Conservation (phyloP, 2,888 invertebrate genomes). For the Onchidella celtica region DNA sequence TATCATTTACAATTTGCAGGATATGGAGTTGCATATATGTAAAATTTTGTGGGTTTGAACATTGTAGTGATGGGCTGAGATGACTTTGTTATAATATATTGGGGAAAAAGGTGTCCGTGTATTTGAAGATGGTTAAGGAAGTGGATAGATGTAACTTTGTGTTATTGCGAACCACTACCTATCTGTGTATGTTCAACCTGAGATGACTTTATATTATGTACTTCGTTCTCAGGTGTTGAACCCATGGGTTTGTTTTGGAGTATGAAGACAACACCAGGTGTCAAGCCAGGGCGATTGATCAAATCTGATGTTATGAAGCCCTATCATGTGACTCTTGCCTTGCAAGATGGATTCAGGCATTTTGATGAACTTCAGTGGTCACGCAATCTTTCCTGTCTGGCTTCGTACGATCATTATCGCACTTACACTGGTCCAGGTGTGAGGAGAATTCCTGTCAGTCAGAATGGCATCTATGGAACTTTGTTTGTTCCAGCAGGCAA, state of each 20-base stretch:
- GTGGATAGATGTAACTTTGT: too few relatives aligned
- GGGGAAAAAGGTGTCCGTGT: too few relatives aligned
- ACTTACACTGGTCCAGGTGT: constrained; percentile 36
- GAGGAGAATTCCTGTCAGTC: constrained; percentile 42
- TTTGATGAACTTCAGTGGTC: constrained; percentile 34
- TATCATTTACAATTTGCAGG: too few relatives aligned
- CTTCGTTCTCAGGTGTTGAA: constrained; percentile 70
- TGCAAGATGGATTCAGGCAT: constrained; percentile 54
- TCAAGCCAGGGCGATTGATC: constrained; percentile 55
- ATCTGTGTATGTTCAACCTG: too few relatives aligned
- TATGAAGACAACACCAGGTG: constrained; percentile 53
- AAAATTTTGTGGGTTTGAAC: too few relatives aligned
- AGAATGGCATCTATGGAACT: constrained; percentile 49
- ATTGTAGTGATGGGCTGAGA: too few relatives aligned
- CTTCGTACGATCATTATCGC: constrained; percentile 12
- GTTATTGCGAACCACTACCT: too few relatives aligned
- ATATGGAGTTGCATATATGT: too few relatives aligned
- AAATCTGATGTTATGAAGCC: constrained; percentile 66
- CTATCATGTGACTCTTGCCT: constrained; percentile 53
- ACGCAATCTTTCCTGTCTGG: background rate
- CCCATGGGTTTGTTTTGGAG: constrained; percentile 73
- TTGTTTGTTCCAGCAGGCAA: constrained; percentile 52
- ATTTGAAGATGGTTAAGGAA: too few relatives aligned
- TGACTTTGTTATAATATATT: too few relatives aligned
- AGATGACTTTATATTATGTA: too few relatives aligned